Base-by-base conservation (phyloP, 2,113 vertebrate genomes). In the Phoenicopterus ruber region DNA sequence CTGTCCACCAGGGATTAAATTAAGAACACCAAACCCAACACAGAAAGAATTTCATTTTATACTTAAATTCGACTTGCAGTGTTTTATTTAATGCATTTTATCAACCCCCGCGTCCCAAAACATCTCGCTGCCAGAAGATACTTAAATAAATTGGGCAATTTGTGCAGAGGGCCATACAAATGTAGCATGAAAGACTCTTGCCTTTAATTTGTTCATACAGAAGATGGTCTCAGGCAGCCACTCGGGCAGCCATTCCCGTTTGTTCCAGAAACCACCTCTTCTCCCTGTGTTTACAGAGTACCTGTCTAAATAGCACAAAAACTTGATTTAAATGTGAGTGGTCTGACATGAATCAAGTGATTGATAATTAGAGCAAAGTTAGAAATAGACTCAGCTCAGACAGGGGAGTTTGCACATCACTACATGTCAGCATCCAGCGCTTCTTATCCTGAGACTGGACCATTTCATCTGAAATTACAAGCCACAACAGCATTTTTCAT, bases 1-100 rank as follows among this genome's bases (percentile, higher is more conserved):
- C 95, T 66, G 66, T 97, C 97, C 97, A 96, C 93, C 63, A 91
- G 96, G 94, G 96, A 97, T 95, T 97, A 96, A 96, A 97, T 97
- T 97, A 96, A 67, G 87, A 88, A 96, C 95, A 97, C 97, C 97
- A 97, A 97, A 97, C 90, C 87, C 74, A 89, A 82, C 62, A 46
- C 31, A 88, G 87, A 93, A 70, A 90, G 67, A 94, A 95, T 86
- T 93, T 67, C 58, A 81, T 97, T 96, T 97, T 94, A 81, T 78
- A 86, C 94, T 91, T 74, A 55, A 91, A 95, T 94, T 95, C 0
- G 1, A 80, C 86, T 93, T 17, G 66, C 65, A 88, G 74, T 83
- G 70, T 91, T 95, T 91, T 94, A 94, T 82, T 90, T 82, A 95
- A 95, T 15, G 84, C 66, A 28, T 91, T 92, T 93, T 93, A 96